Evolutionary conservation across 2,113 vertebrate genomes (phyloP).

Genomic region (Leptobrachium ailaonicum): DNA sequence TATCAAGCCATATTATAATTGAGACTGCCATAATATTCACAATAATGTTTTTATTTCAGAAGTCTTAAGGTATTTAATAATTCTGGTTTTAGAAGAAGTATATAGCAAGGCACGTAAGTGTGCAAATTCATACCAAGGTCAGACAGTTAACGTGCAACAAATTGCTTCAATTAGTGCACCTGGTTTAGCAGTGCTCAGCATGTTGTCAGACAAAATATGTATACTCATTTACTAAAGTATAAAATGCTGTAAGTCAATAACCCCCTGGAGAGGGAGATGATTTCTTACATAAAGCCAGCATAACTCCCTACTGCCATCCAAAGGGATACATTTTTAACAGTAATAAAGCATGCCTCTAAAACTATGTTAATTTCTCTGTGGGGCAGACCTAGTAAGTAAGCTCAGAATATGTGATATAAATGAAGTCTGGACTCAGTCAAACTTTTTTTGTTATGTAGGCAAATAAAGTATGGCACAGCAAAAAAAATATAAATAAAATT

Average conservation of each 20-base stretch:
- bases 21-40: no score
- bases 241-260: slow-evolving; percentile 42
- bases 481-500: no score
- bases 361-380: slow-evolving; percentile 38
- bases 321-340: slow-evolving; percentile 37
- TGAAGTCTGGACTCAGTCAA: not conserved
- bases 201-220: slow-evolving; percentile 32
- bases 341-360: slow-evolving; percentile 37
- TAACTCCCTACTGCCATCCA: slow-evolving; percentile 37
- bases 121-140: slow-evolving; percentile 33
- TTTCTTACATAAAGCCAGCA: slow-evolving; percentile 43
- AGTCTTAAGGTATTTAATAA: not conserved
- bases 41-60: not conserved
- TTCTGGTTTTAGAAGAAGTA: slow-evolving; percentile 11
- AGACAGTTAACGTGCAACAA: slow-evolving; percentile 25
- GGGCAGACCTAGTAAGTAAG: slow-evolving; percentile 30
- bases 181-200: slow-evolving; percentile 41
- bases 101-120: slow-evolving; percentile 5
- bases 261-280: slow-evolving; percentile 28
- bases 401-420: slow-evolving; percentile 32
- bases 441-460: not conserved
- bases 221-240: slow-evolving; percentile 35
- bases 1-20: no score
- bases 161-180: slow-evolving; percentile 26
- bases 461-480: not conserved